Conservation (phyloP, 2,113 vertebrate genomes). For the Ictalurus punctatus region DNA sequence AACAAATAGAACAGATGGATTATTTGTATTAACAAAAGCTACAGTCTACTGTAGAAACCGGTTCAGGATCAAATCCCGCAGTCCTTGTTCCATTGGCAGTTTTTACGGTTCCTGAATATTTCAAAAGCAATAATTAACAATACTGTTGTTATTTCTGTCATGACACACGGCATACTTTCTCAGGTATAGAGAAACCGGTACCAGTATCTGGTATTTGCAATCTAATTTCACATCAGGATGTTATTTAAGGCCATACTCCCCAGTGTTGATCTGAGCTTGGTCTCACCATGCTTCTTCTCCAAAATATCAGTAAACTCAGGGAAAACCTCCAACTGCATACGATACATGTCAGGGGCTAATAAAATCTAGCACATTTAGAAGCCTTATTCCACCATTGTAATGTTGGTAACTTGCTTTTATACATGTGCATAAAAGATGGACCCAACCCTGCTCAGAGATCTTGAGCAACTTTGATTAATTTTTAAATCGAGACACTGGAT, state of each 20-base stretch:
- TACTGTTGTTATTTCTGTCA: background rate
- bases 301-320: background rate
- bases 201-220: background rate
- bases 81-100: background rate
- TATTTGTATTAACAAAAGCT: constrained; percentile 1
- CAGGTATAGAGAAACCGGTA: no score
- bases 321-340: background rate
- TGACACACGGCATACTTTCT: background rate
- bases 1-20: background rate
- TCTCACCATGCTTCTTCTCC: background rate
- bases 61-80: background rate
- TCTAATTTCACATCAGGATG: background rate
- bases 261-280: background rate
- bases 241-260: background rate
- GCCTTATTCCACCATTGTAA: background rate
- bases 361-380: background rate
- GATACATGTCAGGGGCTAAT: background rate
- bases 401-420: background rate
- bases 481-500: background rate
- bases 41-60: background rate
- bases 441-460: constrained; percentile 8
- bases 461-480: background rate
- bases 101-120: background rate
- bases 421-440: background rate
- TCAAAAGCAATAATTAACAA: background rate